Evolutionary conservation across 2,113 vertebrate species (phyloP).

Genomic region (Leiothrix lutea): DNA sequence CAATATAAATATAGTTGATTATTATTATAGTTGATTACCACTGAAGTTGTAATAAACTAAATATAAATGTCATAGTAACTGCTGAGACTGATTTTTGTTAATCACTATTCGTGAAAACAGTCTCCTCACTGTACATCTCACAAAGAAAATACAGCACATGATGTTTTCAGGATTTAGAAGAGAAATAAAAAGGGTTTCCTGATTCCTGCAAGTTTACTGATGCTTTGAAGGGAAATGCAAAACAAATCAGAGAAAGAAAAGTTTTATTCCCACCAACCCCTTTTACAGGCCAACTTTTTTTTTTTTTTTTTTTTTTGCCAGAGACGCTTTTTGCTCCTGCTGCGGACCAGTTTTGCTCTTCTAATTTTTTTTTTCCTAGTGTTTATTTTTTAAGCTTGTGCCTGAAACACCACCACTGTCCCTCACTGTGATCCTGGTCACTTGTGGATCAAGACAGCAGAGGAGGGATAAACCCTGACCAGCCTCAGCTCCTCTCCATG

Average conservation of each 20-base stretch:
- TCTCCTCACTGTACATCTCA: not conserved
- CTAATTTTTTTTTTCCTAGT: not conserved
- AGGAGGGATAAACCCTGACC: not conserved
- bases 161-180: not conserved
- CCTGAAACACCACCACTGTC: not conserved
- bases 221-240: not conserved
- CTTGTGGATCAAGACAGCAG: not conserved
- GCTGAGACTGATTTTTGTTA: not conserved
- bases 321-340: not conserved
- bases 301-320: not conserved
- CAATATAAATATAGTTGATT: too few species aligned
- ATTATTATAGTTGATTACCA: not conserved
- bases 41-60: not conserved
- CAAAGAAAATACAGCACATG: not conserved
- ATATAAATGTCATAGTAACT: not conserved
- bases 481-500: not conserved
- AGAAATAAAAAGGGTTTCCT: not conserved
- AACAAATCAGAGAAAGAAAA: not conserved
- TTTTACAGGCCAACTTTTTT: not conserved
- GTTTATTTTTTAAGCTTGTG: not conserved
- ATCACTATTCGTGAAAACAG: not conserved
- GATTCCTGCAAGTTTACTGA: not conserved
- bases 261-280: not conserved
- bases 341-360: not conserved
- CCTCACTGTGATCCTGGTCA: not conserved